Base-by-base conservation (phyloP, 2,888 invertebrate genomes). In the Diadegma fenestrale region DNA sequence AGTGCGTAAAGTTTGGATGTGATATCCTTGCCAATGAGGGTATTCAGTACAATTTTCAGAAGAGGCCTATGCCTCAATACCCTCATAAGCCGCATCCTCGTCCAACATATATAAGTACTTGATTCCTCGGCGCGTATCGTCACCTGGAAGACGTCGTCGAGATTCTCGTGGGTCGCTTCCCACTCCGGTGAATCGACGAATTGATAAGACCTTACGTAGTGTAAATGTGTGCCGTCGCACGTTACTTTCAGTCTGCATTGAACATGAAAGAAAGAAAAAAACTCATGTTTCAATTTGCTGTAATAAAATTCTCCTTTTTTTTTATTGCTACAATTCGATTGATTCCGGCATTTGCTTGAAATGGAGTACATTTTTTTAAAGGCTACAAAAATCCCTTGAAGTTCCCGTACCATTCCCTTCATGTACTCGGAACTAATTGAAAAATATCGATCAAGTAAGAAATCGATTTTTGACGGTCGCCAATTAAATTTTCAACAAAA, bases 131-230 rank as follows among this genome's bases (percentile, higher is more conserved):
- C 97, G 69, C 96, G 95, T 82, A 92, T 93, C 87, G 91, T 92
- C 93, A 96, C 96, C 96, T 97, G 97, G 93, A 97, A 97, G 93
- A 97, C 96, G 91, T 97, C 96, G 90, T 97, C 97, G 73, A 97
- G 96, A 92, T 96, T 96, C 91, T 96, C 96, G 90, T 96, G 96
- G 92, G 96, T 96, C 77, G 97, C 97, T 90, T 98, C 97, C 97
- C 97, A 98, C 94, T 98, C 98, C 0, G 97, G 97, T n/a, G 97
- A 97, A 94, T 98, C 98, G 85, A 98, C 96, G 93, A 98, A 98
- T 94, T 98, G 97, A 93, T 97, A 97, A 85, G 96, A 95, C 91
- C 96, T 96, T 90, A 98, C 96, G 94, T 96, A 96, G 94, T 98
- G 98, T 45, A 98, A 95, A 92, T 97, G 97, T n/a, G 97, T 96